Evolutionary conservation across 2,888 invertebrate genomes (phyloP), one percentile per base, ranked within the genome.

Genomic region (Epirrhoe tristata): DNA sequence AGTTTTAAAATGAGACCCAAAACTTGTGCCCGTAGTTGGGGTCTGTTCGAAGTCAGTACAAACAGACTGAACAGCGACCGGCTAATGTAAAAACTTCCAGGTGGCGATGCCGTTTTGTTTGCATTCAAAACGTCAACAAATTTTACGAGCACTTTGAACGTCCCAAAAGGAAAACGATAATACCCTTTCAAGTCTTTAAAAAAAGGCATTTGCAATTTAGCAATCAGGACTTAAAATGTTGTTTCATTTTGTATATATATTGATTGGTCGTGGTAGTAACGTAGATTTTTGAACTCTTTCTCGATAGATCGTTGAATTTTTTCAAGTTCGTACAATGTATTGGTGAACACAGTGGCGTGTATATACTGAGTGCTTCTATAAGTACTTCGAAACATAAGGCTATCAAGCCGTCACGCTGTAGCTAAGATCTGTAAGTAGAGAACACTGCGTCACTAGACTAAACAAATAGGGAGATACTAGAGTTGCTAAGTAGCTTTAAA

Each of bases 61-160:
- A 90, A 91, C 88, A 90, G 84, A 85, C 76, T 77, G 67, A 72
- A 69, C 73, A 77, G 77, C 81, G 77, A 81, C 78, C 77, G 81
- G 88, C 84, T 91, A 91, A 92, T 91, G 89, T 87, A 88, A 90
- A 91, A 91, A 92, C 83, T 92, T 93, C 82, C 75, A 81, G 79
- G 79, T 83, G 79, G 78, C 79, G 84, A 82, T 83, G 81, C 80
- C 79, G 82, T 84, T 82, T 79, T 87, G 86, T 87, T 87, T 87
- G 83, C 83, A 82, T 85, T 82, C 81, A 80, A 88, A 90, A 89
- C 82, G 87, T 85, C 84, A 86, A 79, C 80, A 82, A 80, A 74
- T 71, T 85, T 81, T 80, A 64, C 57, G 55, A 56, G 63, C 61
- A 82, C 79, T 81, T 81, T 77, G 77, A 43, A 43, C 12, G 39